A percentile compares a stretch with the other conserved stretches of the same genome.
These are phyloP conservation scores for Sycobia sp. DNA, from an alignment of 1,140 invertebrate species.

Conservation along the genomic window DNA sequence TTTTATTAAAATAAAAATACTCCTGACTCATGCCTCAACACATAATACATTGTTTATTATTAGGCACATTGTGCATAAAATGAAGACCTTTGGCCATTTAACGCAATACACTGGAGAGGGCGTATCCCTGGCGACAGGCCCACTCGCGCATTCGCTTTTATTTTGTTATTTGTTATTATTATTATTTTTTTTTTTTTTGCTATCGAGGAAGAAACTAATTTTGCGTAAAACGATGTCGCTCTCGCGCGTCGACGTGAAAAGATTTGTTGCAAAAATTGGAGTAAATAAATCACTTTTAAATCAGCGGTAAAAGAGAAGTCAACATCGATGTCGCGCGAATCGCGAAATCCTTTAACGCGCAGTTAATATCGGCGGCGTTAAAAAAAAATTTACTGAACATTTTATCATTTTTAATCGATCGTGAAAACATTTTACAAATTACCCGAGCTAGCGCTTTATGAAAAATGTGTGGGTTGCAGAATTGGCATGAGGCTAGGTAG, in stretches of 20 bases:
- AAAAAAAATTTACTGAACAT: too few species aligned
- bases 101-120: neutral
- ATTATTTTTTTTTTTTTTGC: conserved; percentile 11
- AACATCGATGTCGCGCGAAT: conserved; percentile 1
- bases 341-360: conserved; percentile 16
- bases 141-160: neutral
- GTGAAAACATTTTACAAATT: conserved; percentile 38
- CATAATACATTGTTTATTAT: conserved; percentile 44
- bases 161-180: too few species aligned
- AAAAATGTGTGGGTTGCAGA: conserved; percentile 43
- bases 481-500: conserved; percentile 54
- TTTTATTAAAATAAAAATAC: conserved; percentile 30
- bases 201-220: neutral
- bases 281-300: neutral
- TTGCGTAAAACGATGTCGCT: conserved; percentile 9
- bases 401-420: conserved; percentile 9
- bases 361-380: neutral
- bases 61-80: conserved; percentile 44
- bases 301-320: neutral
- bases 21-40: conserved; percentile 43
- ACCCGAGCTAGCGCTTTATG: conserved; percentile 42
- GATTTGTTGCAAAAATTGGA: neutral
- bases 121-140: neutral
- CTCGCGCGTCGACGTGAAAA: neutral
- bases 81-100: conserved; percentile 15